These are phyloP conservation scores for Carapus acus DNA, from an alignment of 2,797 vertebrate species.

Conservation along the genomic window DNA sequence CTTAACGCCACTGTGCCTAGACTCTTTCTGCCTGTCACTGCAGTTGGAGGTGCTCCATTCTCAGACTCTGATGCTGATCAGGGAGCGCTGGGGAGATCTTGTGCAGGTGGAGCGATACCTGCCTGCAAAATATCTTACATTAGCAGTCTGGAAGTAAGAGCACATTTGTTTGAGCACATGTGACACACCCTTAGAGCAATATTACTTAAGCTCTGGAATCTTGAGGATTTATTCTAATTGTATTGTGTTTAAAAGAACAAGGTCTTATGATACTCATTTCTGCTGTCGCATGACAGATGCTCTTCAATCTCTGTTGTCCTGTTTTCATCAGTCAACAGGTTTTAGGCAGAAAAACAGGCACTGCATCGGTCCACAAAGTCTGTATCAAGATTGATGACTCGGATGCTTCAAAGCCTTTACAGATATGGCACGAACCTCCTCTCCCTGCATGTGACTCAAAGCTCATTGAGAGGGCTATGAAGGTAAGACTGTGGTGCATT, in stretches of 20 bases:
- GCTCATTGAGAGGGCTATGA: conserved; percentile 96
- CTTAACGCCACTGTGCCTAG: conserved; percentile 78
- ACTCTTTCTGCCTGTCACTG: conserved; percentile 97
- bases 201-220: too few species aligned
- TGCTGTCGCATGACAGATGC: not conserved
- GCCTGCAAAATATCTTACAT: conserved; percentile 91
- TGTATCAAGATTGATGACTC: conserved; percentile 94
- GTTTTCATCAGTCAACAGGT: conserved; percentile 91
- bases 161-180: too few species aligned
- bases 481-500: conserved; percentile 65
- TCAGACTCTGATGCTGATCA: conserved; percentile 93
- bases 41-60: conserved; percentile 97
- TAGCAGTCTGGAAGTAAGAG: conserved; percentile 97
- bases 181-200: too few species aligned
- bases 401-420: conserved; percentile 95
- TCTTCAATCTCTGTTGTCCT: too few species aligned
- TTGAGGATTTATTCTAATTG: too few species aligned
- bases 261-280: too few species aligned
- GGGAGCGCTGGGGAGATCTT: conserved; percentile 97
- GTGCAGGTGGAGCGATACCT: conserved; percentile 95
- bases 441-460: conserved; percentile 92
- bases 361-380: conserved; percentile 93
- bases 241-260: too few species aligned
- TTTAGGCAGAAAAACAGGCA: conserved; percentile 93
- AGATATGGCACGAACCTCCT: conserved; percentile 96